Evolutionary conservation across 2,113 vertebrate species (phyloP).

Genomic region (Drymodes brunneopygia): DNA sequence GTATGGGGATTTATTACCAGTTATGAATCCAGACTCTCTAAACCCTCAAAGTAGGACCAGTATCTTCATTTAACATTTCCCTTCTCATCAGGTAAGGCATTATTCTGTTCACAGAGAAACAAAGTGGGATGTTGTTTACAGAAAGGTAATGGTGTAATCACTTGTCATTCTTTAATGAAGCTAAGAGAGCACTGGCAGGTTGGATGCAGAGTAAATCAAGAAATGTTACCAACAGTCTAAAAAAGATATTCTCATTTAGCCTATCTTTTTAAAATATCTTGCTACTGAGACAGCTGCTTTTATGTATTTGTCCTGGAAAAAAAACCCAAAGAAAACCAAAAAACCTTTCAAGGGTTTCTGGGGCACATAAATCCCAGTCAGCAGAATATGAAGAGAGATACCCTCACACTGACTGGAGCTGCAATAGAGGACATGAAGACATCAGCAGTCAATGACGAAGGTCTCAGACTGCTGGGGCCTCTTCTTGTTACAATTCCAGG

Average conservation of each 20-base stretch:
- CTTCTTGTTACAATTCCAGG: rapidly evolving
- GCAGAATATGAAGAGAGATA: neutral
- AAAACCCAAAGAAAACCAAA: neutral
- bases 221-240: neutral
- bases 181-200: neutral
- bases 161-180: neutral
- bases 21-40: neutral
- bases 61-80: neutral
- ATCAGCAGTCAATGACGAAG: neutral
- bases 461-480: neutral
- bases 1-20: neutral
- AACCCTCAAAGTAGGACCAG: neutral
- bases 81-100: neutral
- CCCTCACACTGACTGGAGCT: neutral
- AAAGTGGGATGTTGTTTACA: neutral
- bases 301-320: neutral
- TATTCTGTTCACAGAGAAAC: neutral
- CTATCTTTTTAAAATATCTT: neutral
- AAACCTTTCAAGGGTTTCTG: neutral
- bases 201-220: neutral
- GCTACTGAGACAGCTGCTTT: neutral
- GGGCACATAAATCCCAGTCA: neutral
- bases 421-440: neutral
- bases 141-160: neutral
- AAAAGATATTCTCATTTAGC: neutral